A percentile compares a stretch with the other conserved stretches of the same genome.
phyloP scores from a whole-genome alignment of 1,140 invertebrate species.

The Drosophila leontia region DNA sequence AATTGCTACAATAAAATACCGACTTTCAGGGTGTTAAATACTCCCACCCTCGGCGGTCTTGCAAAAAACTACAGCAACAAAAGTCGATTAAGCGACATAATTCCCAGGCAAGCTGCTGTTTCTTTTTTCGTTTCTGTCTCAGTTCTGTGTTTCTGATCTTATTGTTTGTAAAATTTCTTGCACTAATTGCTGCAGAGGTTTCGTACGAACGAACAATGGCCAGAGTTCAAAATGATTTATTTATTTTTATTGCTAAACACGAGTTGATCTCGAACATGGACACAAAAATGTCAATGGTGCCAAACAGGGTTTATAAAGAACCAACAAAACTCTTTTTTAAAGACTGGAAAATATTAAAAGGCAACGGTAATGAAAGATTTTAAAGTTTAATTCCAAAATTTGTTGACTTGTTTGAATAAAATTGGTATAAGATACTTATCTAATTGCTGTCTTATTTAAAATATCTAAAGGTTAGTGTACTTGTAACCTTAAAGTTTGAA shows the following conservation, averaged over 20 bases:
- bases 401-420: neutral
- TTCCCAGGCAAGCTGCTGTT: conserved; percentile 58
- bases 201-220: conserved; percentile 37
- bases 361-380: neutral
- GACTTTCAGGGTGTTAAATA: conserved; percentile 36
- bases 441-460: neutral
- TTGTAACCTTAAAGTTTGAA: too few species aligned
- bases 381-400: neutral
- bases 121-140: conserved; percentile 16
- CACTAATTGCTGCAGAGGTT: conserved; percentile 63
- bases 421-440: neutral
- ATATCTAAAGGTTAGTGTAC: neutral
- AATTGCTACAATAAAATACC: conserved; percentile 16
- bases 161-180: conserved; percentile 68
- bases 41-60: conserved; percentile 36
- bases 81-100: conserved; percentile 68
- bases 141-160: conserved; percentile 60
- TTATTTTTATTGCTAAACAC: conserved; percentile 65
- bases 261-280: conserved; percentile 29
- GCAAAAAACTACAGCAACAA: conserved; percentile 33
- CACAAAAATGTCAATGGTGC: conserved; percentile 33
- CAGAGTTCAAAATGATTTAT: conserved; percentile 60
- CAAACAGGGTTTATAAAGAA: conserved; percentile 8
- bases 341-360: neutral
- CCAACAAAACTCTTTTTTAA: neutral